Base-by-base conservation (phyloP, 2,888 invertebrate species). In the Sphecodes monilicornis region DNA sequence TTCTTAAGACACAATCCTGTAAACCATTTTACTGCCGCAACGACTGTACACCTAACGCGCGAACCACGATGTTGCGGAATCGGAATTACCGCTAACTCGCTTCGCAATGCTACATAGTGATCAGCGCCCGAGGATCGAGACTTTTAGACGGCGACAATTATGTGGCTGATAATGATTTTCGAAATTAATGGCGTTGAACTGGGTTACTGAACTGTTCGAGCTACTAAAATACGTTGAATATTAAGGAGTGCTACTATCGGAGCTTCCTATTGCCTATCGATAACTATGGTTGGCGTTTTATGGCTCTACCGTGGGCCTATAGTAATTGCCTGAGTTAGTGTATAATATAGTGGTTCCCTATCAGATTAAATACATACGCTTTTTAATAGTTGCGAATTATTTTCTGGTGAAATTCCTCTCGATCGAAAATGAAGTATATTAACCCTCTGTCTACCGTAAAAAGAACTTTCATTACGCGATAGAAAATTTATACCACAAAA, bases 1-100 rank as follows among this genome's bases (percentile, higher is more conserved):
- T 77, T n/a, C 32, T 43, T 60, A 46, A 76, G 72, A 82, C 76
- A 87, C 86, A 73, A 89, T 89, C 86, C 81, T 88, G 84, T 88
- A 86, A 39, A 16, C 57, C 29, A 88, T 22, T 90, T 89, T 88
- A 90, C 76, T 85, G 82, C 85, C 81, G 76, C 57, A 75, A 73
- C 64, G 60, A 32, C 43, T 41, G 78, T 60, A 36, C 80, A 50
- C 75, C 70, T 80, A 85, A 83, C 80, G 69, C 57, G 64, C 39
- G 68, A 68, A 57, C 54, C 69, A n/a, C 22, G 64, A 41, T 39
- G 46, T 78, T 75, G 81, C 77, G 72, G 76, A 84, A 88, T 76
- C 66, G 66, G 84, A 68, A 82, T 86, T 80, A 57, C 78, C 77
- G 77, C 84, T 73, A 84, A 80, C 69, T 66, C 66, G 64, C 29